Conservation (phyloP, 2,797 vertebrate genomes). For the Hoplostethus atlanticus region DNA sequence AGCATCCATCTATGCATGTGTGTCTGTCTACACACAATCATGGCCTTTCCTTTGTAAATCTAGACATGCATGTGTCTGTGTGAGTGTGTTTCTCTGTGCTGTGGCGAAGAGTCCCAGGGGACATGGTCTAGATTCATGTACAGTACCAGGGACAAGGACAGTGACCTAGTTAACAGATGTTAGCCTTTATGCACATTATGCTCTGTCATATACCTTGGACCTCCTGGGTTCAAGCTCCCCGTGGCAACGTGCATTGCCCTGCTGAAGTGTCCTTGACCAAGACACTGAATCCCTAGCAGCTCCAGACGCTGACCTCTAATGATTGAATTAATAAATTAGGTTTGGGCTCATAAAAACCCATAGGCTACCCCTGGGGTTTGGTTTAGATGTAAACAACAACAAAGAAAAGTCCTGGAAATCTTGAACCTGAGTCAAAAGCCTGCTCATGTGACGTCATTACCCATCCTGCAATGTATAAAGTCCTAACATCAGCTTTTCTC, state of each 20-base stretch:
- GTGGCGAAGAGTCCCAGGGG: slow-evolving; percentile 59
- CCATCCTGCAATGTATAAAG: slow-evolving; percentile 25
- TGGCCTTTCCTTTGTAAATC: slow-evolving; percentile 12
- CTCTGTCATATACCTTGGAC: slow-evolving; percentile 16
- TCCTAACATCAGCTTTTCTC: slow-evolving; percentile 49
- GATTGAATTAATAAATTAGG: neutral
- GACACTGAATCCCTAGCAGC: too few relatives aligned
- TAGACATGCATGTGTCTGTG: slow-evolving; percentile 4
- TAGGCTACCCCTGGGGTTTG: too few relatives aligned
- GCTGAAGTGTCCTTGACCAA: too few relatives aligned
- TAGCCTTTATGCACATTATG: slow-evolving; percentile 45
- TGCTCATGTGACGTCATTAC: slow-evolving; percentile 27
- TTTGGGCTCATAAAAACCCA: neutral
- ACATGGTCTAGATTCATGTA: slow-evolving; percentile 76
- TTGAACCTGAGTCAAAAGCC: neutral
- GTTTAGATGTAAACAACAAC: too few relatives aligned
- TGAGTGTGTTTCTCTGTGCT: slow-evolving; percentile 28
- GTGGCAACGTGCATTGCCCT: too few relatives aligned
- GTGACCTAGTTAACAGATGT: slow-evolving; percentile 73
- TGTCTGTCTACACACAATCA: slow-evolving; percentile 15
- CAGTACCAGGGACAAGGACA: slow-evolving; percentile 54
- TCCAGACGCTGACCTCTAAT: too few relatives aligned
- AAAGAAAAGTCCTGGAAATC: neutral
- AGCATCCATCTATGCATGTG: neutral
- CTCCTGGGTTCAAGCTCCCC: neutral